Conservation (phyloP, 1,140 invertebrate species). For the Lerema accius region DNA sequence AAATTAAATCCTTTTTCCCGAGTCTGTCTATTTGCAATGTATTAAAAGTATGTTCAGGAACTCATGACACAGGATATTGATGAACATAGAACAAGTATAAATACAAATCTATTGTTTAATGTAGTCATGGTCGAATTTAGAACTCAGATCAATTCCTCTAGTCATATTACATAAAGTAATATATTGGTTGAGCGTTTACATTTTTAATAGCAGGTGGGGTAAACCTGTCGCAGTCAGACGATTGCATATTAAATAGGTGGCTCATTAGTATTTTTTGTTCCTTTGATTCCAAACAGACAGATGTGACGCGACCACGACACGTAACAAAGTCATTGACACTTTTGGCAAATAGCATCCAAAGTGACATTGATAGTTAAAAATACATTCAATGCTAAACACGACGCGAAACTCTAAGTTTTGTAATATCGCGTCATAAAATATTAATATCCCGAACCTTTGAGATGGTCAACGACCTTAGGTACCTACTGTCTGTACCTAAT, state of each 20-base stretch:
- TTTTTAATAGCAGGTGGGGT: too few relatives aligned
- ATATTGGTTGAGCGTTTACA: too few relatives aligned
- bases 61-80: too few relatives aligned
- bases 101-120: too few relatives aligned
- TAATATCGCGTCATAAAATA: constrained; percentile 4
- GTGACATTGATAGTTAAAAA: constrained; percentile 55
- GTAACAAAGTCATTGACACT: constrained; percentile 49
- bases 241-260: background rate
- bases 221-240: too few relatives aligned
- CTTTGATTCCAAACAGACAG: constrained; percentile 37
- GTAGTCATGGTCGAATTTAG: too few relatives aligned
- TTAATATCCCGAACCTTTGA: constrained; percentile 15
- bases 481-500: constrained; percentile 24
- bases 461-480: constrained; percentile 40
- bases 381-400: constrained; percentile 40
- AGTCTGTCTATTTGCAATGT: too few relatives aligned
- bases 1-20: too few relatives aligned
- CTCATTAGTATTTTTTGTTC: constrained; percentile 7
- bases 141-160: too few relatives aligned
- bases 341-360: constrained; percentile 42
- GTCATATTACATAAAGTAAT: too few relatives aligned
- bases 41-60: too few relatives aligned
- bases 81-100: too few relatives aligned
- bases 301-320: constrained; percentile 35
- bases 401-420: constrained; percentile 13